Evolutionary conservation across 2,797 vertebrate genomes (phyloP).

Genomic region (Danionella dracula): DNA sequence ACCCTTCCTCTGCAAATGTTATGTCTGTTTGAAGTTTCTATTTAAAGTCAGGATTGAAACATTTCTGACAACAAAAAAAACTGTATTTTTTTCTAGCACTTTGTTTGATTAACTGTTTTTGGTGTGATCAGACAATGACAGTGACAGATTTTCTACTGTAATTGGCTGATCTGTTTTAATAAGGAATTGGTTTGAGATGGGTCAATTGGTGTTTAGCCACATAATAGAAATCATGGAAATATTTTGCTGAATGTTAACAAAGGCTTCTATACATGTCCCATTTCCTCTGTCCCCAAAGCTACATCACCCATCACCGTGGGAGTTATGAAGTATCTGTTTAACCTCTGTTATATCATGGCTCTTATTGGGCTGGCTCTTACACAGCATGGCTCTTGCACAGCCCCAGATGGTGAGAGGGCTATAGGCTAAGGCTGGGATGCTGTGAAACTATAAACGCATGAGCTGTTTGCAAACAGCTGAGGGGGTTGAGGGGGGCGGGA

Average conservation of each 20-base stretch:
- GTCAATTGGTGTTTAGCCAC: too few relatives aligned
- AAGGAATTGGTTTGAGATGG: too few relatives aligned
- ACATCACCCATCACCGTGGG: neutral
- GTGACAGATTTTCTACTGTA: too few relatives aligned
- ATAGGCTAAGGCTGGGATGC: conserved; percentile 34
- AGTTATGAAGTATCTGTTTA: conserved; percentile 35
- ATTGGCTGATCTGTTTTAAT: too few relatives aligned
- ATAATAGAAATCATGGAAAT: too few relatives aligned
- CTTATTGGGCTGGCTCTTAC: neutral
- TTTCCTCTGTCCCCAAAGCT: neutral
- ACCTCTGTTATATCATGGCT: conserved; percentile 28
- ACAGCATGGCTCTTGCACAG: neutral
- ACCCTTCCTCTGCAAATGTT: too few relatives aligned
- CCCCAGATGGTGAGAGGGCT: conserved; percentile 40
- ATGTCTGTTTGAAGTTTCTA: too few relatives aligned
- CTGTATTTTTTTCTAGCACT: too few relatives aligned
- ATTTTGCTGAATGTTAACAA: neutral
- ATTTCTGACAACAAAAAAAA: too few relatives aligned
- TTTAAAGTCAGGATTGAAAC: too few relatives aligned
- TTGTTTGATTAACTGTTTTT: too few relatives aligned
- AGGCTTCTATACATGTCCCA: neutral
- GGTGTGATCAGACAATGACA: too few relatives aligned
- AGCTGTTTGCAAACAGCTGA: conserved; percentile 33
- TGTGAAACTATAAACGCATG: conserved; percentile 42
- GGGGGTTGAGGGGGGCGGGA: conserved; percentile 5